phyloP scores from a whole-genome alignment of 2,888 invertebrate genomes.

The Aromia moschata region DNA sequence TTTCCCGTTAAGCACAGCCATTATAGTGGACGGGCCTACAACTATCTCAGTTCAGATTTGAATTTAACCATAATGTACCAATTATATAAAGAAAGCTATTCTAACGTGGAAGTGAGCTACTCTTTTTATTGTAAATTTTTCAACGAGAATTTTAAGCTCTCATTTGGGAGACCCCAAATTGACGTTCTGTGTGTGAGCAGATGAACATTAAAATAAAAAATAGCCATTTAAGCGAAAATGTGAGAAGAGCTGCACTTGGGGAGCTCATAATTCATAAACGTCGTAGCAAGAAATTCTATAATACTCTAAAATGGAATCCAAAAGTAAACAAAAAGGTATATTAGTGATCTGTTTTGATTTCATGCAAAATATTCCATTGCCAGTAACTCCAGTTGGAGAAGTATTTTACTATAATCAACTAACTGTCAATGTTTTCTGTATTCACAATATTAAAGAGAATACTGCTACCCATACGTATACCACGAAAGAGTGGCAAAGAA shows the following conservation, averaged over 20 bases:
- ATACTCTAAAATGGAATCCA: not conserved
- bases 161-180: not conserved
- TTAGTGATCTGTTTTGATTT: not conserved
- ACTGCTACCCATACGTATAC: too few species aligned
- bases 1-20: too few species aligned
- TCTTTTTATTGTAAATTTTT: too few species aligned
- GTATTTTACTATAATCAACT: not conserved
- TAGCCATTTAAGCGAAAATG: not conserved
- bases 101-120: too few species aligned
- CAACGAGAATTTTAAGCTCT: not conserved
- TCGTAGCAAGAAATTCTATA: not conserved
- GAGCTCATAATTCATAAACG: not conserved
- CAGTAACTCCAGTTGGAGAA: not conserved
- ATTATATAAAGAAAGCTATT: too few species aligned
- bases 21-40: too few species aligned
- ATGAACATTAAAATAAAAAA: not conserved
- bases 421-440: not conserved
- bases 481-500: too few species aligned
- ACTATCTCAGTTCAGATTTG: too few species aligned
- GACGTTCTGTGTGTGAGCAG: not conserved
- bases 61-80: too few species aligned
- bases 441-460: not conserved
- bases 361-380: not conserved
- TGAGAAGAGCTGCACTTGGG: not conserved
- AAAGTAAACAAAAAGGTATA: not conserved